Percentiles rank a stretch among this genome's conserved stretches.
Evolutionary conservation across 2,113 vertebrate genomes (phyloP).

Genomic region (Nothobranchius kuhntae): DNA sequence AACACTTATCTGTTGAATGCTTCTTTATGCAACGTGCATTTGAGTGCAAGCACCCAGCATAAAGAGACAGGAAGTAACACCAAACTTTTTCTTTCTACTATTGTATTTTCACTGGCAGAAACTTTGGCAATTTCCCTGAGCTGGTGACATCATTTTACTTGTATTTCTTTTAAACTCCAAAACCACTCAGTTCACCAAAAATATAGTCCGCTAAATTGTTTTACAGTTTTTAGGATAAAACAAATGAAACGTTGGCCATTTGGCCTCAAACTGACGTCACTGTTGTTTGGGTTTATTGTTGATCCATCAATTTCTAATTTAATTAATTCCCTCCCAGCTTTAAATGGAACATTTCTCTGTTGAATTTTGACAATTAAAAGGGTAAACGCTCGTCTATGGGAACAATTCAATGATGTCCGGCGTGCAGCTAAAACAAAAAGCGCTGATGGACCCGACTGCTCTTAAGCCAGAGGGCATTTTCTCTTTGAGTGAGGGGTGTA

Average conservation of each 20-base stretch:
- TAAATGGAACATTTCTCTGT: not conserved
- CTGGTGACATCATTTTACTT: too few species aligned
- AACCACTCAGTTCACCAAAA: too few species aligned
- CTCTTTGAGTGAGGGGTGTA: conserved; percentile 17
- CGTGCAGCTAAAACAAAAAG: not conserved
- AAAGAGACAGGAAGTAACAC: too few species aligned
- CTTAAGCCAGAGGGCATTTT: conserved; percentile 1
- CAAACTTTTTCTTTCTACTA: too few species aligned
- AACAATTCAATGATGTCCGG: not conserved
- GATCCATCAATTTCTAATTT: too few species aligned
- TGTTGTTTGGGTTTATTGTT: not conserved
- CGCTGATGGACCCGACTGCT: conserved; percentile 8
- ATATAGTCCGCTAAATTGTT: not conserved
- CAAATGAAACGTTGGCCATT: not conserved
- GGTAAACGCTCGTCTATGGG: not conserved
- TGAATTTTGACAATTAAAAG: not conserved
- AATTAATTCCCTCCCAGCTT: not conserved
- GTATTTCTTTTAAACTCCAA: too few species aligned
- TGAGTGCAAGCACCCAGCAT: too few species aligned
- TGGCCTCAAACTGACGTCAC: not conserved
- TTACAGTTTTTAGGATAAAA: not conserved
- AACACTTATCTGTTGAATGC: too few species aligned
- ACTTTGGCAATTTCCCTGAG: too few species aligned
- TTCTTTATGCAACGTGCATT: not conserved
- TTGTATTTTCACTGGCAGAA: too few species aligned